Evolutionary conservation across 2,797 vertebrate species (phyloP).

Genomic region (Macrochelys suwanniensis): DNA sequence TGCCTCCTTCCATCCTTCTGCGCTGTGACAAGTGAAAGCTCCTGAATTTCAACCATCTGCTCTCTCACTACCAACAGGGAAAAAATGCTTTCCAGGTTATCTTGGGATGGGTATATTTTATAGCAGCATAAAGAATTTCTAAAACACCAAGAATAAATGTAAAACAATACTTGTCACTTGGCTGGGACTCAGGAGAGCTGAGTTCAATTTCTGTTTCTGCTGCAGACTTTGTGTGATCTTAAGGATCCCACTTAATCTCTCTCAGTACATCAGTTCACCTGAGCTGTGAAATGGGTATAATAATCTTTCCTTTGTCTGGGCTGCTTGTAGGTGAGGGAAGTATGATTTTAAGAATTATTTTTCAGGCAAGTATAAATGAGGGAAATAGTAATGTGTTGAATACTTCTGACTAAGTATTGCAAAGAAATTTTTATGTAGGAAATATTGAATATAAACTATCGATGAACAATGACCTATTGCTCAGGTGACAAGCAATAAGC

Average conservation of each 20-base stretch:
- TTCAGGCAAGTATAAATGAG: background rate
- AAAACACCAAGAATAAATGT: background rate
- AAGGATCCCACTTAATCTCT: background rate
- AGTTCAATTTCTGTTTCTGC: background rate
- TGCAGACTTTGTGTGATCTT: background rate
- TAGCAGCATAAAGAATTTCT: constrained; percentile 50
- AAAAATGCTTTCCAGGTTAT: constrained; percentile 22
- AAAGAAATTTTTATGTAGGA: background rate
- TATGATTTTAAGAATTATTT: background rate
- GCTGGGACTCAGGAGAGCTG: background rate
- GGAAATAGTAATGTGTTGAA: no score
- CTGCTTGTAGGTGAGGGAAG: background rate
- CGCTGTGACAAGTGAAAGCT: constrained; percentile 20
- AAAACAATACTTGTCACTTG: background rate
- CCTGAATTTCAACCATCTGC: constrained; percentile 62
- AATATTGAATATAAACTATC: background rate
- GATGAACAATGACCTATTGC: background rate
- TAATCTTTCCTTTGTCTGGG: background rate
- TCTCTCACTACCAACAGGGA: constrained; percentile 38
- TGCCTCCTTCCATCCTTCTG: constrained; percentile 30
- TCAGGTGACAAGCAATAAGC: background rate
- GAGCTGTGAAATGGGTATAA: background rate
- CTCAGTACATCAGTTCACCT: background rate
- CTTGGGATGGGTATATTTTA: constrained; percentile 54
- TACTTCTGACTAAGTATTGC: background rate